A percentile compares a stretch with the other conserved stretches of the same genome.
phyloP scores from a whole-genome alignment of 2,113 vertebrate genomes.

The Sinocyclocheilus anophthalmus region DNA sequence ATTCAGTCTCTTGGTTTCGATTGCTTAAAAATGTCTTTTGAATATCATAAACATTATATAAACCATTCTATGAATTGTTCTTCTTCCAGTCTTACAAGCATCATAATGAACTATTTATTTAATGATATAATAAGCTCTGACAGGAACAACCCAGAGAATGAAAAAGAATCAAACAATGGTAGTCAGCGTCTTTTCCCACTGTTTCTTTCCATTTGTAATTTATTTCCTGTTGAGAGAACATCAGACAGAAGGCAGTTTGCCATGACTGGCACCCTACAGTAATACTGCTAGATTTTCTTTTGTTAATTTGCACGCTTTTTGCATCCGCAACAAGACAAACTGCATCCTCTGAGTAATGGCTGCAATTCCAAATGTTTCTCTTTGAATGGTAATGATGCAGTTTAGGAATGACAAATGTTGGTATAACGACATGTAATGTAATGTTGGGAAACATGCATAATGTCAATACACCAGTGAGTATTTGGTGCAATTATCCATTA shows the following conservation, averaged over 20 bases:
- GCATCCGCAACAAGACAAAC: neutral
- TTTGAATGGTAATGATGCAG: conserved; percentile 9
- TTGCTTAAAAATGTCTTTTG: neutral
- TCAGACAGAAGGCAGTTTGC: conserved; percentile 20
- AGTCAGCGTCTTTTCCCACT: neutral
- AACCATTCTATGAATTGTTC: neutral
- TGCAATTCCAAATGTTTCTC: conserved; percentile 15
- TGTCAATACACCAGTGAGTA: neutral
- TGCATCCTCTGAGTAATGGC: conserved; percentile 1
- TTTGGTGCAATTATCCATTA: neutral
- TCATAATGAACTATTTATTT: neutral
- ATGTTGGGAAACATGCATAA: neutral
- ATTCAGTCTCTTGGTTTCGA: neutral
- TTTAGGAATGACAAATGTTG: conserved; percentile 3
- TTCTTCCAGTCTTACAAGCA: neutral
- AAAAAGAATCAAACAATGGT: neutral
- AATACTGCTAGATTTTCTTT: conserved; percentile 19
- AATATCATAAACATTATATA: neutral
- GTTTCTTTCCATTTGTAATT: conserved; percentile 3
- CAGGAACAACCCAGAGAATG: neutral
- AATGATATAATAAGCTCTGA: conserved; percentile 1
- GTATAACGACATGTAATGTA: neutral
- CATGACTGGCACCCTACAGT: conserved; percentile 12
- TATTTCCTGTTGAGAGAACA: conserved; percentile 6
- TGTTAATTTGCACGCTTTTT: conserved; percentile 32